Evolutionary conservation across 2,113 vertebrate species (phyloP).

Genomic region (Scomber japonicus): DNA sequence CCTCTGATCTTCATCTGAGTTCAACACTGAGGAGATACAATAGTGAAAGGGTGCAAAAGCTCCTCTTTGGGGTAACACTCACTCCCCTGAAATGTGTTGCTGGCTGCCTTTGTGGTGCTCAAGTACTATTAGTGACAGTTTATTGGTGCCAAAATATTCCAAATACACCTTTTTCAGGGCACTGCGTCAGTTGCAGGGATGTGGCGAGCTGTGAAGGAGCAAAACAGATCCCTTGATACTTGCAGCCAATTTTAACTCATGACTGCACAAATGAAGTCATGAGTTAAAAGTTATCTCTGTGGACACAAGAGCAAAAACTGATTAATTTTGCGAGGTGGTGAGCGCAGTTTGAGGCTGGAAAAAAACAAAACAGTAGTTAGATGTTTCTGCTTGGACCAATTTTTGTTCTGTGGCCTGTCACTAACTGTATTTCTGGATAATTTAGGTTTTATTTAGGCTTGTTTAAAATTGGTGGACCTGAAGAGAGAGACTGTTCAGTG

Average conservation of each 20-base stretch:
- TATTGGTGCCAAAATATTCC: conserved; percentile 40
- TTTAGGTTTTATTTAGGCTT: background rate
- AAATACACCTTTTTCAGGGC: conserved; percentile 7
- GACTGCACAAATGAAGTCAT: background rate
- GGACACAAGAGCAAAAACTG: background rate
- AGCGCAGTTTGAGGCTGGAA: background rate
- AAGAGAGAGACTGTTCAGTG: background rate
- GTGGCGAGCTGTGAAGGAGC: background rate
- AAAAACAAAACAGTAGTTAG: too few relatives aligned
- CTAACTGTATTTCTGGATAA: background rate
- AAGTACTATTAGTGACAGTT: conserved; percentile 8
- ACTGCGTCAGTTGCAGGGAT: background rate
- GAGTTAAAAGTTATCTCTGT: background rate
- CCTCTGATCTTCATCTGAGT: conserved; percentile 49
- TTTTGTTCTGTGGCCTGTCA: background rate
- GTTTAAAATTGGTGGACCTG: background rate
- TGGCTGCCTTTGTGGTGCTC: background rate
- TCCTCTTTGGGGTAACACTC: conserved; percentile 29
- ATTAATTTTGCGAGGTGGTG: background rate
- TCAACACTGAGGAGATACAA: background rate
- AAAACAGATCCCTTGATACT: background rate
- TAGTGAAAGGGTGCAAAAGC: conserved; percentile 11
- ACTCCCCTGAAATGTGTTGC: conserved; percentile 7
- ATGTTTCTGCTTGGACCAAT: too few relatives aligned
- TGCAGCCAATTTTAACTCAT: background rate